Evolutionary conservation across 2,797 vertebrate species (phyloP), one percentile per base, ranked within the genome.

Genomic region (Molossus molossus): DNA sequence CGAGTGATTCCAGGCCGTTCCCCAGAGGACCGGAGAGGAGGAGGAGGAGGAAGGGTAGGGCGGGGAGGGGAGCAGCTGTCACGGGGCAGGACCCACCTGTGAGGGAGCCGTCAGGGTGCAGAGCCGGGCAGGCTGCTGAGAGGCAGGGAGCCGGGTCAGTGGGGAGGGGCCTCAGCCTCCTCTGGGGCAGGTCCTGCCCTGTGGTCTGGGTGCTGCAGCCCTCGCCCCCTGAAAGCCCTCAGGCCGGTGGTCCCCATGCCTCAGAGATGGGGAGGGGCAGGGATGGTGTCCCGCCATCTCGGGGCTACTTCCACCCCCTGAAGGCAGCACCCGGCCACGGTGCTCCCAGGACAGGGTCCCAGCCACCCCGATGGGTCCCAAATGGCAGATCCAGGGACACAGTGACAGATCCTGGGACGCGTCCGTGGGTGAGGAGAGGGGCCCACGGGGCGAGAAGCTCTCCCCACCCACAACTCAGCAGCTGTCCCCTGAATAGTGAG

Each of bases 81-180:
- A 33, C 13, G 10, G 50, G 17, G 2, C 58, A n/a, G 86, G 55
- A 58, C 9, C 69, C 98, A 98, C 98, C 98, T 98, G 94, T 81
- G 18, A 73, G 0, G 70, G 97, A 95, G 64, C 97, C 77, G 12
- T 97, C 7, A 0, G 1, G 8, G 90, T 60, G 75, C 64, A 98
- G 97, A 79, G 55, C 76, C 1, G 98, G 98, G 45, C 98, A 98
- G 83, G 96, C 98, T 98, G 98, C 92, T 94, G 94, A 58, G 77
- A 83, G 9, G 88, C 33, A 80, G 1, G 94, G 53, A 0, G 25
- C 25, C 9, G 2, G 6, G 3, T 76, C 65, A 91, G 65, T 0
- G 6, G 40, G 0, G 4, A 10, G 60, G 8, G 20, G 9, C 3
- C 21, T 45, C 17, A 3, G 5, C 27, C 23, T 11, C 45, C 13